phyloP scores from a whole-genome alignment of 2,888 invertebrate species.

The Pammene fasciana region DNA sequence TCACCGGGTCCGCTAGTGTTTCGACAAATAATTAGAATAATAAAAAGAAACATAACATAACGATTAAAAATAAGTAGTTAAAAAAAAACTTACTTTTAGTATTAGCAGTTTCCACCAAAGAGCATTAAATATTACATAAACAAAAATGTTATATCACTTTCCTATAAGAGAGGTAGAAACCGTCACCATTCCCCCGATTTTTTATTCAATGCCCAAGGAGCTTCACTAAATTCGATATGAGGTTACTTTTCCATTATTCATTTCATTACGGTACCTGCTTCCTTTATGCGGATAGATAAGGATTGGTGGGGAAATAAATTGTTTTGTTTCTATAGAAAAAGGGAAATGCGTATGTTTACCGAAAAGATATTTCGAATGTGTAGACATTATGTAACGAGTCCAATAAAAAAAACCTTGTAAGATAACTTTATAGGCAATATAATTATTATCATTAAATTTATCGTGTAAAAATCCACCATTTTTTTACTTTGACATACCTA shows the following conservation, averaged over 20 bases:
- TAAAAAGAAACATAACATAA: too few relatives aligned
- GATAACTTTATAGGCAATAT: not conserved
- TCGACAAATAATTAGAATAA: too few relatives aligned
- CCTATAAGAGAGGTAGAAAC: constrained; percentile 9
- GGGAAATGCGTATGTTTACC: constrained; percentile 15
- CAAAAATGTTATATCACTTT: not conserved
- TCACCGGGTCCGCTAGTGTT: too few relatives aligned
- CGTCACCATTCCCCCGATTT: constrained; percentile 43
- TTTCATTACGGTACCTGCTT: constrained; percentile 54
- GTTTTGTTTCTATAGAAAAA: constrained; percentile 23
- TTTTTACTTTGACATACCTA: too few relatives aligned
- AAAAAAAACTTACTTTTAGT: too few relatives aligned
- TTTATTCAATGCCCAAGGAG: constrained; percentile 51
- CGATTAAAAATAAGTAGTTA: too few relatives aligned
- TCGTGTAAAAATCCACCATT: too few relatives aligned
- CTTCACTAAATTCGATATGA: constrained; percentile 62
- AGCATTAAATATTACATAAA: too few relatives aligned
- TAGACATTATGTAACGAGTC: not conserved
- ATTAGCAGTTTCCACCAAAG: too few relatives aligned
- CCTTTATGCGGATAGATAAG: constrained; percentile 35
- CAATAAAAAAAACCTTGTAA: too few relatives aligned
- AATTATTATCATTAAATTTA: too few relatives aligned
- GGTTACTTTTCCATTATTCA: constrained; percentile 66
- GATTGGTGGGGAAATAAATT: constrained; percentile 34
- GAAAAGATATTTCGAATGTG: not conserved